Conservation (phyloP, 1,140 invertebrate genomes). For the Drosophila ohnishii region DNA sequence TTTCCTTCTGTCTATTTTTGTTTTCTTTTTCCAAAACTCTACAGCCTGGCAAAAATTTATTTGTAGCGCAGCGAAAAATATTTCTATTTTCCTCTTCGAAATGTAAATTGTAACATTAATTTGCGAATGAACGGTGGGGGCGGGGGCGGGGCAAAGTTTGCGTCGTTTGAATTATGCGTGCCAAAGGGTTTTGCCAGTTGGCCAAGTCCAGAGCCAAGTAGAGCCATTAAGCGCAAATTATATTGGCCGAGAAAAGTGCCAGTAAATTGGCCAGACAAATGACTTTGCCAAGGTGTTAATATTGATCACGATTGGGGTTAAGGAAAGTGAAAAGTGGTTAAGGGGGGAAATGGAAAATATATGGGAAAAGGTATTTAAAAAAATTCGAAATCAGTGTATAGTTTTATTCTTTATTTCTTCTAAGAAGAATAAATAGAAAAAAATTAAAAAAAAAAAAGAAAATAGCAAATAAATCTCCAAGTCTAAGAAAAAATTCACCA, state of each 20-base stretch:
- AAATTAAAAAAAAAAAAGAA: too few relatives aligned
- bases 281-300: slow-evolving; percentile 62
- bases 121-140: slow-evolving; percentile 44
- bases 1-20: slow-evolving; percentile 41
- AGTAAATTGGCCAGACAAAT: slow-evolving; percentile 58
- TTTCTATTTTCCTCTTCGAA: slow-evolving; percentile 58
- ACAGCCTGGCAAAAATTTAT: slow-evolving; percentile 53
- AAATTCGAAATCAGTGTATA: too few relatives aligned
- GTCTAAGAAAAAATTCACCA: too few relatives aligned
- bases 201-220: slow-evolving; percentile 15
- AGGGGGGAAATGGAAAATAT: background rate
- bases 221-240: slow-evolving; percentile 69
- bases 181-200: slow-evolving; percentile 66
- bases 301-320: slow-evolving; percentile 48
- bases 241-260: slow-evolving; percentile 61
- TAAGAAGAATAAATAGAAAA: too few relatives aligned
- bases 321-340: background rate
- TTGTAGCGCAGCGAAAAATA: slow-evolving; percentile 61
- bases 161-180: slow-evolving; percentile 76
- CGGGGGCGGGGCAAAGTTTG: slow-evolving; percentile 46
- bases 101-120: slow-evolving; percentile 75
- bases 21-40: slow-evolving; percentile 43
- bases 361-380: too few relatives aligned
- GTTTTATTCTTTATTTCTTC: too few relatives aligned
- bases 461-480: too few relatives aligned